These are phyloP conservation scores for Trachelus troglodyta DNA, from an alignment of 2,888 invertebrate genomes.

Conservation along the genomic window DNA sequence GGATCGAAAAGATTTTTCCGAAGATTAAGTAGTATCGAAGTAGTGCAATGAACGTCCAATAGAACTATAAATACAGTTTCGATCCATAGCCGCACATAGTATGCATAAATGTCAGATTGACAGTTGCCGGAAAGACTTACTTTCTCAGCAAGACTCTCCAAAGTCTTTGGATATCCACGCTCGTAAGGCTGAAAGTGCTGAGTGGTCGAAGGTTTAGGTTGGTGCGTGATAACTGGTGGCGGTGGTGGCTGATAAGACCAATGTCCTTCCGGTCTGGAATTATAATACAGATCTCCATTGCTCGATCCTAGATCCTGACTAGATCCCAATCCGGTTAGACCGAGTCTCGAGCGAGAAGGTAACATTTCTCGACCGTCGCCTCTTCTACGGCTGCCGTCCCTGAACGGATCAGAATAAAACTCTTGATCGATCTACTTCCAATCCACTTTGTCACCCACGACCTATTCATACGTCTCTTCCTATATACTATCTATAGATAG, in stretches of 20 bases:
- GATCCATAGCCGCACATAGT: not conserved
- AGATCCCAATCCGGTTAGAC: slow-evolving; percentile 70
- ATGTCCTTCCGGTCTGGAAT: slow-evolving; percentile 74
- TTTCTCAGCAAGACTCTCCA: slow-evolving; percentile 92
- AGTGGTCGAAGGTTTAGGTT: slow-evolving; percentile 80
- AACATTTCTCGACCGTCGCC: slow-evolving; percentile 86
- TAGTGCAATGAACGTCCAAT: not conserved
- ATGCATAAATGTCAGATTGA: not conserved
- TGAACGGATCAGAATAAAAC: slow-evolving; percentile 57
- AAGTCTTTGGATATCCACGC: slow-evolving; percentile 85
- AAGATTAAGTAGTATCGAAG: not conserved
- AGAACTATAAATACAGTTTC: not conserved
- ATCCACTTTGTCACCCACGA: not conserved
- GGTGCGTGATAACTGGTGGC: slow-evolving; percentile 89
- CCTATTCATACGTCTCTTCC: not conserved
- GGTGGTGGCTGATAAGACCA: slow-evolving; percentile 81
- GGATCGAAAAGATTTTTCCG: not conserved
- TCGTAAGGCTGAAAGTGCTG: slow-evolving; percentile 92
- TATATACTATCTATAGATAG: slow-evolving; percentile 33
- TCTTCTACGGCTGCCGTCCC: slow-evolving; percentile 71
- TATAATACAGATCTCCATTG: slow-evolving; percentile 84
- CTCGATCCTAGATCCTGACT: slow-evolving; percentile 67
- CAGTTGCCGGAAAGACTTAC: slow-evolving; percentile 49
- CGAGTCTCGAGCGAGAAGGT: slow-evolving; percentile 80
- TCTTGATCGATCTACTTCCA: not conserved